Percentiles rank a stretch among this genome's conserved stretches.
Evolutionary conservation across 2,888 invertebrate genomes (phyloP).

Genomic region (Meteorus cinctellus): DNA sequence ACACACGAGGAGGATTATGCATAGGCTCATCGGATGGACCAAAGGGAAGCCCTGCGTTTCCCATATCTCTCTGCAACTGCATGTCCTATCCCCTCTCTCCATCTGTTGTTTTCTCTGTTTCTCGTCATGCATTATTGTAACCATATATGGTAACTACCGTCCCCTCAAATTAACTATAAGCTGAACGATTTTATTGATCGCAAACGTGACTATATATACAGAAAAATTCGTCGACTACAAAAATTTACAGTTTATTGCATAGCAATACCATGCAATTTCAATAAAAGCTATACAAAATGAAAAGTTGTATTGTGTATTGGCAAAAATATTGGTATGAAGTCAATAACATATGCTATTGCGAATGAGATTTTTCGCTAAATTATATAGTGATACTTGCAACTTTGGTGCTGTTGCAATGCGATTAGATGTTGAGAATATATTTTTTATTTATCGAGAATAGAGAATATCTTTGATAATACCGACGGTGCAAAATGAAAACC

Average conservation of each 20-base stretch:
- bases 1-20: slow-evolving; percentile 63
- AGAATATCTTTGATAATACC: too few relatives aligned
- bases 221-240: neutral
- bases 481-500: too few relatives aligned
- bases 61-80: slow-evolving; percentile 48
- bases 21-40: slow-evolving; percentile 59
- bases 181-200: slow-evolving; percentile 24
- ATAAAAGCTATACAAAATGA: too few relatives aligned
- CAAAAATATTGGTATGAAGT: too few relatives aligned
- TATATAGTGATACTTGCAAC: too few relatives aligned
- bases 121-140: slow-evolving; percentile 13
- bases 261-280: too few relatives aligned
- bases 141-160: neutral
- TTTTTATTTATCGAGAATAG: too few relatives aligned
- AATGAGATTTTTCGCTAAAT: too few relatives aligned
- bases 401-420: too few relatives aligned
- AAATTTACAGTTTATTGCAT: neutral
- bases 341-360: too few relatives aligned
- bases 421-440: too few relatives aligned
- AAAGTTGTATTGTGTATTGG: too few relatives aligned
- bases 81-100: slow-evolving; percentile 30
- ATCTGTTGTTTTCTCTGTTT: slow-evolving; percentile 23
- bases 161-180: slow-evolving; percentile 14
- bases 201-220: neutral
- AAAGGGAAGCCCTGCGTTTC: slow-evolving; percentile 48